Evolutionary conservation across 2,113 vertebrate species (phyloP).

Genomic region (Cariama cristata): DNA sequence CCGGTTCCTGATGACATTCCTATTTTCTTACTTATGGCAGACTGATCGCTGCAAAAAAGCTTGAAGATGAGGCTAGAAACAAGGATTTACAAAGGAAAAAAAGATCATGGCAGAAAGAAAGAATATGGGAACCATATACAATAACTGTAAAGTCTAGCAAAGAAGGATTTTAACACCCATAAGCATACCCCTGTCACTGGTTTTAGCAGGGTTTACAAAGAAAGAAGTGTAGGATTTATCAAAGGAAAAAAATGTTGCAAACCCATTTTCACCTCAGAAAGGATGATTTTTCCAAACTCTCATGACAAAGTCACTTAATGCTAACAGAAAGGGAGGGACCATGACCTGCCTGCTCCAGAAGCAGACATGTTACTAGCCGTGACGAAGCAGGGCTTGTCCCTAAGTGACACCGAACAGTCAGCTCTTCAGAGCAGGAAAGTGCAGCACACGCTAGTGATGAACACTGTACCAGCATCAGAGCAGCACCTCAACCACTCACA

Average conservation of each 20-base stretch:
- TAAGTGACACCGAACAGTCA: background rate
- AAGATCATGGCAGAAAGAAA: background rate
- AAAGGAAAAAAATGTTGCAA: background rate
- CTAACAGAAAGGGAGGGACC: background rate
- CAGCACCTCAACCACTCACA: background rate
- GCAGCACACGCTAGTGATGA: background rate
- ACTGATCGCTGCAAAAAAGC: background rate
- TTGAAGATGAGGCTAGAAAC: background rate
- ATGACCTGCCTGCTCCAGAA: background rate
- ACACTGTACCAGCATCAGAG: background rate
- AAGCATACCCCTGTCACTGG: background rate
- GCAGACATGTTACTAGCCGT: background rate
- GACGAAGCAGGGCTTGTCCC: background rate
- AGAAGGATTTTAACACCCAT: background rate
- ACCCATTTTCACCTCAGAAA: background rate
- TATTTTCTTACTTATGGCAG: background rate
- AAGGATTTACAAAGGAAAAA: background rate
- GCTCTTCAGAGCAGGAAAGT: background rate
- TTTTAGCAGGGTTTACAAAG: background rate
- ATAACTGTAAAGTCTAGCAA: background rate
- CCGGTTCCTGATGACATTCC: background rate
- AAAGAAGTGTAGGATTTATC: background rate
- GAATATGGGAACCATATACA: background rate
- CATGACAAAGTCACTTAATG: background rate
- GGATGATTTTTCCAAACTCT: background rate